Conservation (phyloP, 2,113 vertebrate species). For the Gambusia affinis region DNA sequence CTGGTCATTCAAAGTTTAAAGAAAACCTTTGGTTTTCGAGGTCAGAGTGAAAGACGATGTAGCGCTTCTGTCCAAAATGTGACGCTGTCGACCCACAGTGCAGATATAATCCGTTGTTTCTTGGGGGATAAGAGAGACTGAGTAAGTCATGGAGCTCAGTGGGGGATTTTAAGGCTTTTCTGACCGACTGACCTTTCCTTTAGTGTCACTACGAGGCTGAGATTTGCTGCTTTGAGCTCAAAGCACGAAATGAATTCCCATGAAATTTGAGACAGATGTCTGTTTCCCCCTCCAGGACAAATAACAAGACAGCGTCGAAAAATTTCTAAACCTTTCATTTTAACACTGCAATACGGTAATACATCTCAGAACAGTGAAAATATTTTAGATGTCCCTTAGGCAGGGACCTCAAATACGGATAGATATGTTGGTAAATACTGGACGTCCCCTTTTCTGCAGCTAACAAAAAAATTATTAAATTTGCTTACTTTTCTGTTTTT, state of each 20-base stretch:
- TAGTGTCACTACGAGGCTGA: neutral
- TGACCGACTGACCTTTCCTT: neutral
- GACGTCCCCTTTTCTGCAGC: neutral
- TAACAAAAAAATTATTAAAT: constrained; percentile 45
- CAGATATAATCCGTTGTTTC: neutral
- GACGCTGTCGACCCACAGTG: neutral
- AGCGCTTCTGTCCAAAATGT: neutral
- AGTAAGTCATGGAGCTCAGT: neutral
- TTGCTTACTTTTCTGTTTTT: constrained; percentile 22
- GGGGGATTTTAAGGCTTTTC: constrained; percentile 5
- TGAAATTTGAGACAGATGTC: neutral
- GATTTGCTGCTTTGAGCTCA: constrained; percentile 1
- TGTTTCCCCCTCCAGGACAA: neutral
- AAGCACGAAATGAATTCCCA: neutral
- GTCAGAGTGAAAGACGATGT: neutral
- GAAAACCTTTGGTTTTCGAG: neutral
- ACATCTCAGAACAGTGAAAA: too few species aligned
- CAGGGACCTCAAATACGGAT: neutral
- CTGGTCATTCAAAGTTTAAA: neutral
- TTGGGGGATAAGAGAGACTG: neutral
- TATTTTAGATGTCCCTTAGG: neutral
- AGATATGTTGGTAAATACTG: neutral
- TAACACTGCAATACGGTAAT: too few species aligned
- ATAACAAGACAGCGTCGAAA: too few species aligned
- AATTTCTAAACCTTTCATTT: too few species aligned